Base-by-base conservation (phyloP, 2,888 invertebrate genomes). In the Conistra vaccinii region DNA sequence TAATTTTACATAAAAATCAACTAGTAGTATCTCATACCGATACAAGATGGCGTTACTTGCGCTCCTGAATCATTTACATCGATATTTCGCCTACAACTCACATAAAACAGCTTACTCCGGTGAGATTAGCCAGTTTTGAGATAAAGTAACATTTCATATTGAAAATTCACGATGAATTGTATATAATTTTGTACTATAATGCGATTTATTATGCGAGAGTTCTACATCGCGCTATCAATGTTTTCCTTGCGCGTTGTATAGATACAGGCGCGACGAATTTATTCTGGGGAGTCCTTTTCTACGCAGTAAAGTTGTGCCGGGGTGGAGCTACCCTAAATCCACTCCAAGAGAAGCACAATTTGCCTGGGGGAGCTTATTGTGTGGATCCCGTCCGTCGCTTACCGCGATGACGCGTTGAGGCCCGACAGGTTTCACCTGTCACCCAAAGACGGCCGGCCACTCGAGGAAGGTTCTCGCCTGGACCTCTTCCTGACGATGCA, bases 261-360 rank as follows among this genome's bases (percentile, higher is more conserved):
- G 9, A 81, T 83, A 80, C 26, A 70, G 9, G 20, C 3, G 3
- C 63, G 9, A 0, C 0, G 0, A 10, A 0, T 0, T 0, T 0
- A 0, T 4, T 5, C 0, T 57, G 89, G 90, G 92, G 92, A 89
- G 94, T 94, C 93, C 93, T 89, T 92, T 93, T 92, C 94, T 93
- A 94, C 93, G 83, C 92, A 93, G 94, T 89, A 29, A 85, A 83
- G 90, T 90, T 92, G 92, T 92, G 70, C n/a, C 61, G 87, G 91
- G 89, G 87, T 88, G 89, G 90, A 91, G 87, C 93, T 92, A 89
- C 85, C 14, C 85, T 89, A 87, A 90, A 66, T 90, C 90, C 87
- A 78, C 78, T 80, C 80, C 84, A 71, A 48, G 70, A 76, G 80
- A 79, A 80, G 73, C 81, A 76, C 87, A 83, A 86, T 89, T 76